These are phyloP conservation scores for Cyaniris semiargus DNA, from an alignment of 2,888 invertebrate species.

Conservation along the genomic window DNA sequence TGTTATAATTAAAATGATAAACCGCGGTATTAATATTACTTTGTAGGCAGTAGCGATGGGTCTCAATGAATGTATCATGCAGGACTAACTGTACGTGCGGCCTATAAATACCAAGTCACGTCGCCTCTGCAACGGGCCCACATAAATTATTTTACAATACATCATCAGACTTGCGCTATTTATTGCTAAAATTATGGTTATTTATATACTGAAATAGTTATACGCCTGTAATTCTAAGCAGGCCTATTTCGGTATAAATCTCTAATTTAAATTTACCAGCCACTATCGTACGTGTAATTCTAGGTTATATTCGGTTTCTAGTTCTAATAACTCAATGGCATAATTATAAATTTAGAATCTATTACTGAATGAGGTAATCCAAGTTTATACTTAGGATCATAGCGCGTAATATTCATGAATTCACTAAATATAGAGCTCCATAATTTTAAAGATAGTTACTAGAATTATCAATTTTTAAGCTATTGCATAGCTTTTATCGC, in stretches of 20 bases:
- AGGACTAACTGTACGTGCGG: slow-evolving; percentile 30
- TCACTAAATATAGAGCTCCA: neutral
- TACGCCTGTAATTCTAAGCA: slow-evolving; percentile 31
- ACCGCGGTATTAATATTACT: slow-evolving; percentile 26
- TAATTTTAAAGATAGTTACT: too few relatives aligned
- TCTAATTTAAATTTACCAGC: slow-evolving; percentile 28
- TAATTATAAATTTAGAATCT: neutral
- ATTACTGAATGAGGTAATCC: neutral
- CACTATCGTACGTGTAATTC: slow-evolving; percentile 14
- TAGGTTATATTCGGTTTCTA: neutral
- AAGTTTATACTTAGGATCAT: neutral
- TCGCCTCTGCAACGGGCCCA: slow-evolving; percentile 23
- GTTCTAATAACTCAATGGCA: neutral
- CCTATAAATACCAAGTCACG: slow-evolving; percentile 31
- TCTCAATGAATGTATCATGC: slow-evolving; percentile 29
- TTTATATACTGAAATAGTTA: slow-evolving; percentile 33
- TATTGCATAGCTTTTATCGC: too few relatives aligned
- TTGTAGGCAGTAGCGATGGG: slow-evolving; percentile 28
- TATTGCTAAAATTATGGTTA: slow-evolving; percentile 34
- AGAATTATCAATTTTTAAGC: too few relatives aligned
- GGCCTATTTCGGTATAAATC: slow-evolving; percentile 31
- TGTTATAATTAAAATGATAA: slow-evolving; percentile 25
- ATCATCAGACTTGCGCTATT: slow-evolving; percentile 31
- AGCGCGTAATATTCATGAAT: neutral
- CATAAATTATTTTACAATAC: slow-evolving; percentile 32